Evolutionary conservation across 2,797 vertebrate species (phyloP).

Genomic region (Macroramphosus scolopax): DNA sequence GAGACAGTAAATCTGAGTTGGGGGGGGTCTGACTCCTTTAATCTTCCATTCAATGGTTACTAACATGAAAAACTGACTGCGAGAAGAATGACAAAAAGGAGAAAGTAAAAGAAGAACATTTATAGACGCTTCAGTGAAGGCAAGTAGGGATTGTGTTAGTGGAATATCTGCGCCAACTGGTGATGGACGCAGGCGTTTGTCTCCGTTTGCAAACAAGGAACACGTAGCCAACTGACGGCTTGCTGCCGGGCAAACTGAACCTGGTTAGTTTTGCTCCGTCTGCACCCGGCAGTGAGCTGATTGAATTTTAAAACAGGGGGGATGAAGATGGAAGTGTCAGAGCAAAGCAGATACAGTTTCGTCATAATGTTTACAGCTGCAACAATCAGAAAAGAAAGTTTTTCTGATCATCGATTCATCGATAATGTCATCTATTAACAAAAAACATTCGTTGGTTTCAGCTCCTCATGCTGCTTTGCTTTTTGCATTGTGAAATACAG

Average conservation of each 20-base stretch:
- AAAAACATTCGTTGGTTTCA: too few relatives aligned
- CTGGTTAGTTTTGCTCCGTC: conserved; percentile 1
- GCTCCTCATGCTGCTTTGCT: not conserved
- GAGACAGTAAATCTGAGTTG: conserved; percentile 38
- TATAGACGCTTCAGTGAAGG: conserved; percentile 7
- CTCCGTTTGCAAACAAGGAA: too few relatives aligned
- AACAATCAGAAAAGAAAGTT: not conserved
- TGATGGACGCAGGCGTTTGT: conserved; percentile 62
- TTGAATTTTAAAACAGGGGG: not conserved
- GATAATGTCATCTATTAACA: too few relatives aligned
- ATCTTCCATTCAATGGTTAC: not conserved
- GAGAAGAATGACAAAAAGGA: conserved; percentile 6
- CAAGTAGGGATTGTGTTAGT: conserved; percentile 18
- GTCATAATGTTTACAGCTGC: not conserved
- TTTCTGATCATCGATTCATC: too few relatives aligned
- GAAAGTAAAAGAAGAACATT: not conserved
- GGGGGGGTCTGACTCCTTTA: too few relatives aligned
- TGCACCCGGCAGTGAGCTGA: too few relatives aligned
- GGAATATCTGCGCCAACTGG: conserved; percentile 33
- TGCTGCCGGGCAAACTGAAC: conserved; percentile 7
- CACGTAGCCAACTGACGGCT: too few relatives aligned
- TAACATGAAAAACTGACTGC: too few relatives aligned
- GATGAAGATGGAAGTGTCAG: not conserved
- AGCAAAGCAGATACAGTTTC: not conserved
- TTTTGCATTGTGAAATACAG: not conserved